Percentiles rank a stretch among this genome's conserved stretches.
Conservation (phyloP, 2,113 vertebrate genomes). For the Tragelaphus imberbis region DNA sequence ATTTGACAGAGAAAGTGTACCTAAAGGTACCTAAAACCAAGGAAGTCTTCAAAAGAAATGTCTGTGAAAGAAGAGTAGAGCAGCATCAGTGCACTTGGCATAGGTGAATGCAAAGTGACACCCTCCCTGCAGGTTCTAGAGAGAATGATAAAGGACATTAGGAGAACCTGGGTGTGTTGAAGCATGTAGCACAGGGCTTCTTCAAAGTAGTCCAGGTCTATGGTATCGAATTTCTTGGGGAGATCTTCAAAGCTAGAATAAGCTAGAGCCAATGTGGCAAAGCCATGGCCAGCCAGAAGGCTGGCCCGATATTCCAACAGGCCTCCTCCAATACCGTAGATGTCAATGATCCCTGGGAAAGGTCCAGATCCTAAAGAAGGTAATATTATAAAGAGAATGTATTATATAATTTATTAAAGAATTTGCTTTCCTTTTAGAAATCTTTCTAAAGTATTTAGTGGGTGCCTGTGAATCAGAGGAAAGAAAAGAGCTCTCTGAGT, state of each 20-base stretch:
- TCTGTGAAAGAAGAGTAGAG: neutral
- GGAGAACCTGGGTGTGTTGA: slow-evolving; percentile 77
- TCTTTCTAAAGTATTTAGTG: neutral
- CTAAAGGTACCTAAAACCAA: neutral
- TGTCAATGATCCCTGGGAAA: slow-evolving; percentile 88
- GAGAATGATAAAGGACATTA: neutral
- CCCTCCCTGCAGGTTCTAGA: neutral
- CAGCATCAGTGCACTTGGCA: neutral
- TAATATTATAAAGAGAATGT: neutral
- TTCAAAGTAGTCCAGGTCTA: slow-evolving; percentile 90
- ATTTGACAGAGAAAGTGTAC: neutral
- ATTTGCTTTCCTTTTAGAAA: neutral
- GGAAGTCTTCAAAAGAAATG: neutral
- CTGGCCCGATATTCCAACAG: slow-evolving; percentile 85
- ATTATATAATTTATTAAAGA: neutral
- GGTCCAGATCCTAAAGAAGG: slow-evolving; percentile 78
- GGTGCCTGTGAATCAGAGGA: neutral
- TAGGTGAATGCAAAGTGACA: neutral
- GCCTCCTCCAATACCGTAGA: slow-evolving; percentile 81
- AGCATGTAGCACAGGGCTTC: slow-evolving; percentile 85
- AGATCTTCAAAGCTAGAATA: slow-evolving; percentile 85
- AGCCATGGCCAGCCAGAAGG: slow-evolving; percentile 86
- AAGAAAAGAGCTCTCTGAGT: neutral
- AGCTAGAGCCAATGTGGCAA: slow-evolving; percentile 85
- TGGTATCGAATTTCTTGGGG: slow-evolving; percentile 68